Evolutionary conservation across 2,797 vertebrate species (phyloP).

Genomic region (Percopsis omiscomaycus): DNA sequence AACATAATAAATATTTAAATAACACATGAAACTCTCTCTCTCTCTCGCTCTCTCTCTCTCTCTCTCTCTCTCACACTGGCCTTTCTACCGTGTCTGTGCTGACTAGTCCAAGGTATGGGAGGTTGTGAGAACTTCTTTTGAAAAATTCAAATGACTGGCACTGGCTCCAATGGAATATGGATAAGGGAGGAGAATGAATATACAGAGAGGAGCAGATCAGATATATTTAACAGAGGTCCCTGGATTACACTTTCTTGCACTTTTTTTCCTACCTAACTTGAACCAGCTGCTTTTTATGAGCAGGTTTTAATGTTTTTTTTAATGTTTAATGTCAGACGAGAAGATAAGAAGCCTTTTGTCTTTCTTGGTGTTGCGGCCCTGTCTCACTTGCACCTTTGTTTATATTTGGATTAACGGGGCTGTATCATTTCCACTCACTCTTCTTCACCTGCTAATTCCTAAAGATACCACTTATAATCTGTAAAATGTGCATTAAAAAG

Average conservation of each 20-base stretch:
- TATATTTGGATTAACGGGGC: no score
- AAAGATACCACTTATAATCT: no score
- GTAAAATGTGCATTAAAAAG: no score
- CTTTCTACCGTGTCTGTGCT: not conserved
- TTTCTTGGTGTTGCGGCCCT: no score
- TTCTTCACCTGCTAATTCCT: no score
- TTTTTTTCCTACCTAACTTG: not conserved
- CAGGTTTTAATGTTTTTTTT: not conserved
- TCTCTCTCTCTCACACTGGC: not conserved
- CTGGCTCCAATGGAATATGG: slow-evolving; percentile 1
- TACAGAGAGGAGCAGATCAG: not conserved
- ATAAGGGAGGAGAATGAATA: slow-evolving; percentile 4
- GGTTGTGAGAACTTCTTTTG: not conserved
- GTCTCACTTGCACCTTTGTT: no score
- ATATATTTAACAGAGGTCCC: not conserved
- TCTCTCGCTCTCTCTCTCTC: not conserved
- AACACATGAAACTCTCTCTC: not conserved
- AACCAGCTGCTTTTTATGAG: not conserved
- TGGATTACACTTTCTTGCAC: not conserved
- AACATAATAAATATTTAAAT: no score
- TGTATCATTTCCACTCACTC: no score
- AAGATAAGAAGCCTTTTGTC: no score
- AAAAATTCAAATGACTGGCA: slow-evolving; percentile 4
- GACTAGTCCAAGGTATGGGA: not conserved
- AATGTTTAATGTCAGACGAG: not conserved